Evolutionary conservation across 2,113 vertebrate genomes (phyloP), one percentile per base, ranked within the genome.

Genomic region (Sterrhoptilus dennistouni): DNA sequence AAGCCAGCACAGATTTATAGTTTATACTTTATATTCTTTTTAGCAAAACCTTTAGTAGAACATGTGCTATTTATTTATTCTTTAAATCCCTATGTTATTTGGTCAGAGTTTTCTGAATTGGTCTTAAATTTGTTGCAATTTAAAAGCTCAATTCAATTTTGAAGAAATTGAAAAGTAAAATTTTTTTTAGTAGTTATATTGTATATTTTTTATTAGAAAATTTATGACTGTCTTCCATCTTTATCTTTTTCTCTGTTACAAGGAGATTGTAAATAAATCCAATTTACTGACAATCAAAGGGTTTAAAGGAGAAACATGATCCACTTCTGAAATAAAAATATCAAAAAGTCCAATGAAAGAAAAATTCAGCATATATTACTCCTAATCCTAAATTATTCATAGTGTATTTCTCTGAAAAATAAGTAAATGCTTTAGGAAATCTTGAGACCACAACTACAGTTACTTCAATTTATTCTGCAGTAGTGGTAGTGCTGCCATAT

Each of bases 1-100:
- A 84, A 97, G 49, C 24, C 64, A 80, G 44, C 8, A 74, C 38
- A 45, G 45, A 96, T 97, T 71, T 83, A 96, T 97, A 95, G 98
- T 97, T 97, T 81, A 97, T 82, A 38, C 6, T 65, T 49, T 33
- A 38, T 82, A 75, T 74, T 45, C 50, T 65, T 66, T 90, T 47
- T 40, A 80, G 61, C 15, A 70, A 61, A 70, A 38, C 15, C 11
- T 88, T 83, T 50, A 56, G 45, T 54, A 65, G 35, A 89, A 36
- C 1, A 13, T 44, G 5, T 27, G 89, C 88, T 93, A 29, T 64
- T 59, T 63, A 31, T 42, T 29, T 50, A 21, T 57, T 54, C 11
- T 31, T 74, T 17, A 78, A 71, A 72, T 72, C 3, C 3, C 9
- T 29, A 1, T 40, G 10, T 20, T 40, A 59, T 68, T 52, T 89